A percentile compares a stretch with the other conserved stretches of the same genome.
These are phyloP conservation scores for Apistogramma diplotaenia DNA, from an alignment of 2,113 vertebrate species.

Conservation along the genomic window DNA sequence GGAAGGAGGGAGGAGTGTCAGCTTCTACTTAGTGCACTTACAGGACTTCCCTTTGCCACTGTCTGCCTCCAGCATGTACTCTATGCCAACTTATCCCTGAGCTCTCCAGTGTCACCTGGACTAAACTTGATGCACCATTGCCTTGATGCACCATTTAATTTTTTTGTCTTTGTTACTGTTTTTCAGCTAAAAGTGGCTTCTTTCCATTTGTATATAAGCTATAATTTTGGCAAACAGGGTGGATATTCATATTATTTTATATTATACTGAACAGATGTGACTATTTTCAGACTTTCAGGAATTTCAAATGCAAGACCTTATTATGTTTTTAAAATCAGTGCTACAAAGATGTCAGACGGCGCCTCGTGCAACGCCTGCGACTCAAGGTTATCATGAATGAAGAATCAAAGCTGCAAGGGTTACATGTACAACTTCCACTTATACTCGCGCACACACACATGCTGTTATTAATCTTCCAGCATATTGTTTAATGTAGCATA, in stretches of 20 bases:
- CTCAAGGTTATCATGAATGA: conserved; percentile 6
- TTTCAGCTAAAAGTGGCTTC: conserved; percentile 34
- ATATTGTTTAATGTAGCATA: conserved; percentile 35
- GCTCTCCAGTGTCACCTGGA: conserved; percentile 58
- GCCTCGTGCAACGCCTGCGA: conserved; percentile 35
- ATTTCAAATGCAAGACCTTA: conserved; percentile 26
- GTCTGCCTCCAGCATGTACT: conserved; percentile 62
- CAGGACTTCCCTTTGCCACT: conserved; percentile 54
- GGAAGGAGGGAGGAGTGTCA: conserved; percentile 60
- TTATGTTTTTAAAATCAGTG: conserved; percentile 5
- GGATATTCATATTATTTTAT: conserved; percentile 56
- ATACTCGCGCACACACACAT: background rate
- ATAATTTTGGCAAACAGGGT: conserved; percentile 74
- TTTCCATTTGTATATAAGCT: conserved; percentile 71
- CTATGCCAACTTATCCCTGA: conserved; percentile 31
- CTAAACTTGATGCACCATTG: conserved; percentile 65
- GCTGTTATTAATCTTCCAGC: conserved; percentile 22
- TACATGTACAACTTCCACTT: background rate
- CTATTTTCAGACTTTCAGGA: conserved; percentile 40
- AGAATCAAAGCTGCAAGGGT: conserved; percentile 23
- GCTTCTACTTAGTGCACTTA: conserved; percentile 76
- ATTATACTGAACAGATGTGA: conserved; percentile 42
- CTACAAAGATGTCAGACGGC: conserved; percentile 30
- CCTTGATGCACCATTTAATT: conserved; percentile 36
- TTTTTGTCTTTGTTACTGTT: conserved; percentile 15